These are phyloP conservation scores for Otolemur crassicaudatus DNA, from an alignment of 2,797 vertebrate genomes.

Conservation along the genomic window DNA sequence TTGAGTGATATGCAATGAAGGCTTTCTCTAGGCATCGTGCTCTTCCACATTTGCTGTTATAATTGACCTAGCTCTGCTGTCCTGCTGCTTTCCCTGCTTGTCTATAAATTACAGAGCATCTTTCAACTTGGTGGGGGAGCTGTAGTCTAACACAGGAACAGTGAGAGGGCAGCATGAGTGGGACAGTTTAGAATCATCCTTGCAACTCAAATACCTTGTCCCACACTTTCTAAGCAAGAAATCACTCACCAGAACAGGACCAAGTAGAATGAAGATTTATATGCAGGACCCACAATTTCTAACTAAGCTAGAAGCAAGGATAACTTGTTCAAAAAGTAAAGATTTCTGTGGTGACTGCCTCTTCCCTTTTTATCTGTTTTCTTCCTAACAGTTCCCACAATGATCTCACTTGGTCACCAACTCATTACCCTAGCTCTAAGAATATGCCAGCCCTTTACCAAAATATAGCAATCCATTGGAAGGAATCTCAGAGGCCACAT, in stretches of 20 bases:
- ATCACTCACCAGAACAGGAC: neutral
- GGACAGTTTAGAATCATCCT: conserved; percentile 27
- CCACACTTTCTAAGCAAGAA: conserved; percentile 12
- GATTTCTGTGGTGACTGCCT: neutral
- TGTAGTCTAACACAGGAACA: neutral
- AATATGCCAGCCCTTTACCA: neutral
- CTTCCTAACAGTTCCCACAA: neutral
- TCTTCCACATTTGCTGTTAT: conserved; percentile 65
- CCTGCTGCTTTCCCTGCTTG: conserved; percentile 68
- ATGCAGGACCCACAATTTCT: neutral
- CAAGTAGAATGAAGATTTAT: conserved; percentile 17
- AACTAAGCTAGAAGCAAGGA: neutral
- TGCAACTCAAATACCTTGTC: neutral
- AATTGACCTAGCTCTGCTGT: conserved; percentile 64
- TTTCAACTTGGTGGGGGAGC: conserved; percentile 72
- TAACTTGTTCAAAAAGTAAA: neutral
- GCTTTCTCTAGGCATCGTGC: neutral
- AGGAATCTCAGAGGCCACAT: neutral
- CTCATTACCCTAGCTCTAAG: neutral
- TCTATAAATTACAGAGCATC: conserved; percentile 75
- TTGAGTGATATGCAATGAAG: conserved; percentile 4
- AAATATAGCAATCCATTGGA: neutral
- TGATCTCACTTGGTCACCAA: neutral
- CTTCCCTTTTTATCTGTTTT: neutral
- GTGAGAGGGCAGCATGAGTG: neutral